Evolutionary conservation across 2,113 vertebrate genomes (phyloP), one percentile per base, ranked within the genome.

Genomic region (Reinhardtius hippoglossoides): DNA sequence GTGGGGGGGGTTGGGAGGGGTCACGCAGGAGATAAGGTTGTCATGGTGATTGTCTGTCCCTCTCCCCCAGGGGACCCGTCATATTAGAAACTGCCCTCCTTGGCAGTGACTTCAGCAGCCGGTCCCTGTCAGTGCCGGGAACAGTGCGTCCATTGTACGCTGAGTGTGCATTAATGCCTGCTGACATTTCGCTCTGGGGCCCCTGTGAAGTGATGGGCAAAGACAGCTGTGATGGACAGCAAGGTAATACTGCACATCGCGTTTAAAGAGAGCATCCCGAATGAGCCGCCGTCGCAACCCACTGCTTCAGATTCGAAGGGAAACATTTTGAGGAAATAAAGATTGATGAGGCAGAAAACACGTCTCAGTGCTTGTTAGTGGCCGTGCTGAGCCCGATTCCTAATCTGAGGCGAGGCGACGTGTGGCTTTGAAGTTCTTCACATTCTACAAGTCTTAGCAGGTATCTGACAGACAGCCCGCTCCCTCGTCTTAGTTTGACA

Each of bases 131-230:
- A 76, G 58, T 21, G 16, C 35, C 8, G 1, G 59, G 59, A 16
- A 9, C 66, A 9, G 24, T 67, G 71, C 16, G 54, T 26, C 72
- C 52, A 68, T 68, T 70, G 80, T 83, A 64, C 0, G 37, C 81
- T 78, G 83, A 86, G 74, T 68, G 60, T 81, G 89, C 85, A 80
- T 87, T 81, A 88, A 83, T 85, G 68, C 55, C 5, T 10, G 46
- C 74, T 88, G 92, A 89, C 92, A 85, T 88, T 89, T 82, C 61
- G 50, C 84, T 86, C 48, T 68, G 40, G 31, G 69, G 40, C 68
- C 56, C 37, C 1, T 40, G 71, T 0, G 20, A 82, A 18, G 63
- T 60, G 83, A 88, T 85, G 62, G 68, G 58, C 85, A 58, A 6
- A 66, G 85, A 81, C 54, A 52, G 67, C 48, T 63, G 60, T 65